Base-by-base conservation (phyloP, 2,113 vertebrate species). In the Pungitius pungitius region DNA sequence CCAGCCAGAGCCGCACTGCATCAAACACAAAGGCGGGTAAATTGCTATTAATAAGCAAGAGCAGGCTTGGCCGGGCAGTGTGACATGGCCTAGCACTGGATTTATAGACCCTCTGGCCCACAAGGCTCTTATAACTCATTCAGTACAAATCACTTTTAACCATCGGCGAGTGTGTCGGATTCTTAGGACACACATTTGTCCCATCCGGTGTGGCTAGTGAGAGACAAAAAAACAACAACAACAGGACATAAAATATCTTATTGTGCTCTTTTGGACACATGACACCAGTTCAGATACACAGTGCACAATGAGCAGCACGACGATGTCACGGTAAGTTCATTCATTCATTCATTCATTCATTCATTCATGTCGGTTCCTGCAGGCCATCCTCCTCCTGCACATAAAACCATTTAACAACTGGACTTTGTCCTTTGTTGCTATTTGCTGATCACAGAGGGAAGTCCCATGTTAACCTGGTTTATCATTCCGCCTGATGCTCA, bases 1-100 rank as follows among this genome's bases (percentile, higher is more conserved):
- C 78, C 86, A 85, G 85, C 85, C 79, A 83, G 71, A 90, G 82
- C 89, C 87, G 91, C 88, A 91, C 80, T 91, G 91, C 91, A 92
- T 92, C 91, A 92, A 91, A 91, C 78, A 84, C 88, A 81, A n/a
- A 80, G 81, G 75, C 72, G 81, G 78, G 64, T 57, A 82, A 87
- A 88, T 83, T 85, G 80, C 79, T 83, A 78, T 84, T 88, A 90
- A 90, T 87, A 86, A 85, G 80, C 70, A 49, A 81, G 61, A 82
- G 75, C 69, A 26, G 71, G 45, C 74, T 68, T 12, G 8, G 63
- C 62, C 55, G 80, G 82, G 58, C 63, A 61, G 67, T 56, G 45
- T 81, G 81, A 84, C 79, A 60, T 11, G 63, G 61, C 64, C 58
- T 30, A 37, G 74, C 24, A 37, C 37, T 26, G 75, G 81, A 89